phyloP scores from a whole-genome alignment of 2,113 vertebrate genomes.

The Taurulus bubalis region DNA sequence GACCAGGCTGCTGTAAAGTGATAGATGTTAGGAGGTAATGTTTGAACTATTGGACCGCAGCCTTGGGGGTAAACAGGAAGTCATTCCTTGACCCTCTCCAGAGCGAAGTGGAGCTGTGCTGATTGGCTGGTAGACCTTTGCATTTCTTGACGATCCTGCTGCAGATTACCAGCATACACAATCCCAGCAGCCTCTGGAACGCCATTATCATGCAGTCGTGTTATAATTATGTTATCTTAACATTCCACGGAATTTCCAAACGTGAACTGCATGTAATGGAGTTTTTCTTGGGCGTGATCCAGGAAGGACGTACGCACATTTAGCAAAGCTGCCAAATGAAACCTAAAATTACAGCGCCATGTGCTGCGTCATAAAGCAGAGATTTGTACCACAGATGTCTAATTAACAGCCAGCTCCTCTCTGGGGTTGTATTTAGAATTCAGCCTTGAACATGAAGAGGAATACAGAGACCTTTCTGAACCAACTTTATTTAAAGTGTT shows the following conservation, averaged over 20 bases:
- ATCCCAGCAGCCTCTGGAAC: constrained; percentile 32
- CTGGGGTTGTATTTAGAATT: neutral
- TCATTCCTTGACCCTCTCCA: constrained; percentile 56
- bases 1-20: too few relatives aligned
- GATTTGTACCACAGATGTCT: constrained; percentile 9
- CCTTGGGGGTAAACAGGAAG: constrained; percentile 72
- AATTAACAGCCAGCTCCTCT: constrained; percentile 23
- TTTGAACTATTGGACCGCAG: neutral
- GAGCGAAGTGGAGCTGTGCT: constrained; percentile 40
- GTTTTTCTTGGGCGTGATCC: constrained; percentile 13
- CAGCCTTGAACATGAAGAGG: neutral
- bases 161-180: constrained; percentile 31
- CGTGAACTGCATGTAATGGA: neutral
- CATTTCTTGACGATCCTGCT: constrained; percentile 54
- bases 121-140: constrained; percentile 41
- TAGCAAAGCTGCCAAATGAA: neutral
- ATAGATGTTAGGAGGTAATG: too few relatives aligned
- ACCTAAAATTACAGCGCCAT: constrained; percentile 1
- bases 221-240: constrained; percentile 16
- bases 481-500: constrained; percentile 6
- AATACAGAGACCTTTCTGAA: neutral
- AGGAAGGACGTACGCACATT: constrained; percentile 13
- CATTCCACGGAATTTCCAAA: constrained; percentile 5
- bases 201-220: neutral
- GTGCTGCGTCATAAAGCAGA: neutral